Conservation (phyloP, 2,797 vertebrate species). For the Microctenopoma steveboyesi region DNA sequence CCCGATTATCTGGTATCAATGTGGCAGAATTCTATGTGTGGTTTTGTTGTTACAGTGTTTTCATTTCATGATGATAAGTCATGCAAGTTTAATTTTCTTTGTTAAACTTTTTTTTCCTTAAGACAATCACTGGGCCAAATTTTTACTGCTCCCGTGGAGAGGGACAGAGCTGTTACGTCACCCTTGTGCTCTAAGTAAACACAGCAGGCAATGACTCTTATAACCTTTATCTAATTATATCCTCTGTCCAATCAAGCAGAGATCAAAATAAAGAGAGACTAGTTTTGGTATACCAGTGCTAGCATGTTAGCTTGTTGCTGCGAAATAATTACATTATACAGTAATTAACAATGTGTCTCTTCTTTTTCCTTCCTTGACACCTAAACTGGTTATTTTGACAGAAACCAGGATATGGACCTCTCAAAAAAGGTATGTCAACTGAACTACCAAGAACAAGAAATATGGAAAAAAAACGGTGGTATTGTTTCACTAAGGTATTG, state of each 20-base stretch:
- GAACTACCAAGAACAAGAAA: not conserved
- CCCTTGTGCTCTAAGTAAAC: slow-evolving; percentile 43
- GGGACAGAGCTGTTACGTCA: slow-evolving; percentile 51
- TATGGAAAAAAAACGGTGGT: not conserved
- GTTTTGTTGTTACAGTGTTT: slow-evolving; percentile 16
- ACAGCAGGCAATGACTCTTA: slow-evolving; percentile 39
- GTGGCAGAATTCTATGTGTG: slow-evolving; percentile 25
- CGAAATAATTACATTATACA: not conserved
- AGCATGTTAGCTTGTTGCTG: not conserved
- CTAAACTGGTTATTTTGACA: slow-evolving; percentile 35
- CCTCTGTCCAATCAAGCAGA: slow-evolving; percentile 23
- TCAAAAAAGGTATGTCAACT: slow-evolving; percentile 76
- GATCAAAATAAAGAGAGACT: slow-evolving; percentile 18
- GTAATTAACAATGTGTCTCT: slow-evolving; percentile 15
- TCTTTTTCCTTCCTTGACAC: slow-evolving; percentile 1
- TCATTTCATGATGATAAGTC: not conserved
- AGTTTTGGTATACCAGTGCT: not conserved
- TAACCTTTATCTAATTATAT: slow-evolving; percentile 59
- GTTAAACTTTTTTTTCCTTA: not conserved
- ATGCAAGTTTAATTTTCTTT: not conserved
- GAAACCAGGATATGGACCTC: slow-evolving; percentile 76
- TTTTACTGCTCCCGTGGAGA: not conserved
- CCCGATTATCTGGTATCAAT: slow-evolving; percentile 61
- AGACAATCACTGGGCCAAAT: slow-evolving; percentile 13
- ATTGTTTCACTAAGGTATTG: not conserved